These are phyloP conservation scores for Rhagium mordax DNA, from an alignment of 2,888 invertebrate genomes.

Conservation along the genomic window DNA sequence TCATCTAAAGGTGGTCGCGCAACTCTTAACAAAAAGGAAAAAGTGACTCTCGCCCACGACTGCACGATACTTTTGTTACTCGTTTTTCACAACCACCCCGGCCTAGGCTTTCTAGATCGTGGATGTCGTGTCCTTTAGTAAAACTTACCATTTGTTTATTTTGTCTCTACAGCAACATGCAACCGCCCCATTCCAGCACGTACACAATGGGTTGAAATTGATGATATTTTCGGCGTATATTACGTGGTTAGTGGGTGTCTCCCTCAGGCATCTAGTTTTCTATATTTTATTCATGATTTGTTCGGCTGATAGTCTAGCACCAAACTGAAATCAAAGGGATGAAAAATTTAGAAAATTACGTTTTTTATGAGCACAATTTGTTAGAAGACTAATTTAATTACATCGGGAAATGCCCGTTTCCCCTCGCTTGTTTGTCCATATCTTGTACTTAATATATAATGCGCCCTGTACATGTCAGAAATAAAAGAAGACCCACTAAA, in stretches of 20 bases:
- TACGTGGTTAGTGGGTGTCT: not conserved
- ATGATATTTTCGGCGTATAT: not conserved
- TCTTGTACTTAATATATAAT: not conserved
- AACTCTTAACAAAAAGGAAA: constrained; percentile 30
- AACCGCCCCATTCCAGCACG: not conserved
- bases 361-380: not conserved
- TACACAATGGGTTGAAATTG: not conserved
- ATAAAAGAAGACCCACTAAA: too few species aligned
- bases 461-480: too few species aligned
- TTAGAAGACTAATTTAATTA: not conserved
- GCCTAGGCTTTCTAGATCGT: constrained; percentile 28
- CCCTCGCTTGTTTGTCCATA: not conserved
- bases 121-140: constrained; percentile 27
- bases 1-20: constrained; percentile 34
- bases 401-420: not conserved
- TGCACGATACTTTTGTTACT: constrained; percentile 33
- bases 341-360: not conserved
- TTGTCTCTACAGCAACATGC: constrained; percentile 26
- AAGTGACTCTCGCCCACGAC: constrained; percentile 34
- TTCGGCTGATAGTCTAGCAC: not conserved
- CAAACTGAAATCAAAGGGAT: not conserved
- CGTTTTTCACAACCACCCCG: constrained; percentile 25
- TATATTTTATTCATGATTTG: not conserved
- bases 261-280: not conserved
- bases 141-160: constrained; percentile 37